Conservation (phyloP, 2,797 vertebrate genomes). For the Pampus argenteus region DNA sequence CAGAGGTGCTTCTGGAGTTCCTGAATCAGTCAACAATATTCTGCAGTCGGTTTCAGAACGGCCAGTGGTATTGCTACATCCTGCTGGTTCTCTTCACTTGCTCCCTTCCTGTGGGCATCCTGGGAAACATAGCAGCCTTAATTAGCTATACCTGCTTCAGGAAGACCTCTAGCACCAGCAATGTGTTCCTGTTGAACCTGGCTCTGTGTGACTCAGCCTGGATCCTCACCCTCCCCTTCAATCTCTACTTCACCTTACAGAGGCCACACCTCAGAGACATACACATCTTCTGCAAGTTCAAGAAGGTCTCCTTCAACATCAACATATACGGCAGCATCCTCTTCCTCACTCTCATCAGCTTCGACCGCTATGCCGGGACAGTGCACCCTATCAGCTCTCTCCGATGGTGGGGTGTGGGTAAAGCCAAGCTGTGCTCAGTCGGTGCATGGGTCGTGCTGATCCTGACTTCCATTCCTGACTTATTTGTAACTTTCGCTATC, state of each 20-base stretch:
- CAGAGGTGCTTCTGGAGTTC: slow-evolving; percentile 53
- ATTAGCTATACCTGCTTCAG: slow-evolving; percentile 76
- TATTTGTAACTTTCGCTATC: slow-evolving; percentile 72
- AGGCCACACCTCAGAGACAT: slow-evolving; percentile 46
- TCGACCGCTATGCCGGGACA: slow-evolving; percentile 84
- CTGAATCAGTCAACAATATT: slow-evolving; percentile 69
- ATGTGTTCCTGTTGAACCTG: slow-evolving; percentile 85
- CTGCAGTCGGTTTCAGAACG: slow-evolving; percentile 74
- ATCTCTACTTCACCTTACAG: slow-evolving; percentile 80
- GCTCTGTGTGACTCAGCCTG: slow-evolving; percentile 86
- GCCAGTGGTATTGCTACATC: slow-evolving; percentile 85
- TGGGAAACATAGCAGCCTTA: slow-evolving; percentile 84
- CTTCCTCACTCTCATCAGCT: slow-evolving; percentile 87
- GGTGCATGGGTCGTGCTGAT: slow-evolving; percentile 76
- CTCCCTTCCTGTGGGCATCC: slow-evolving; percentile 81
- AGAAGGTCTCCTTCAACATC: slow-evolving; percentile 84
- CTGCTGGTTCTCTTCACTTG: slow-evolving; percentile 78
- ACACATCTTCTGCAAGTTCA: slow-evolving; percentile 80
- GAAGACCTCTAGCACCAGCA: slow-evolving; percentile 80
- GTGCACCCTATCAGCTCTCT: slow-evolving; percentile 85
- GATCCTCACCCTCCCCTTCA: slow-evolving; percentile 85
- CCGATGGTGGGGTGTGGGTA: slow-evolving; percentile 85
- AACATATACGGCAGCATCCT: slow-evolving; percentile 87
- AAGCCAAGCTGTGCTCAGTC: slow-evolving; percentile 78
- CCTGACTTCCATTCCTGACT: slow-evolving; percentile 75